phyloP scores from a whole-genome alignment of 1,140 invertebrate species.

The Pemphigus obesinymphae region DNA sequence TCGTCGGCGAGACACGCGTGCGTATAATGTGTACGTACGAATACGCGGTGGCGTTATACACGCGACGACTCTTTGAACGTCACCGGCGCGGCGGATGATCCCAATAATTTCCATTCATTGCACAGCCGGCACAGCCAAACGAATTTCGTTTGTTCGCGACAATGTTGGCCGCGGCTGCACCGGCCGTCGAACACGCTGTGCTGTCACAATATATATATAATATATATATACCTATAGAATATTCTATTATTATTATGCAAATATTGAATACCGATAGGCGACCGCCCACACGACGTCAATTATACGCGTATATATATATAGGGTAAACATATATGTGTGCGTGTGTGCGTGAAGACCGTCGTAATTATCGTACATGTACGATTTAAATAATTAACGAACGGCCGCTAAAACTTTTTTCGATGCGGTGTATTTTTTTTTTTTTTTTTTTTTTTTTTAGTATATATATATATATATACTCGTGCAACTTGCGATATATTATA shows the following conservation, averaged over 20 bases:
- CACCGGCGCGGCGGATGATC: not conserved
- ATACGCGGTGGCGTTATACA: not conserved
- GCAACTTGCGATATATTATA: not conserved
- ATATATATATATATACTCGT: not conserved
- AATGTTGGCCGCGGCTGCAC: too few species aligned
- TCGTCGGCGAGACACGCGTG: not conserved
- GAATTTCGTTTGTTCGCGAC: not conserved
- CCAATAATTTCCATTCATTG: not conserved
- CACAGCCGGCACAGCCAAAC: conserved; percentile 2
- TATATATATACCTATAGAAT: not conserved
- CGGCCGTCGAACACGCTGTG: too few species aligned
- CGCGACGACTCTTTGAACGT: not conserved
- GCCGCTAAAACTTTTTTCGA: not conserved
- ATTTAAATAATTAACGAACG: conserved; percentile 10
- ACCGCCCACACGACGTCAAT: not conserved
- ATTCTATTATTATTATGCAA: not conserved
- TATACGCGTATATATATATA: not conserved
- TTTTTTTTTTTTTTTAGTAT: too few species aligned
- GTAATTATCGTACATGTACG: not conserved
- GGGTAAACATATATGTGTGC: too few species aligned
- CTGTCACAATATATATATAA: not conserved
- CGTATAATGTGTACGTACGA: not conserved
- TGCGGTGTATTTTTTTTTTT: too few species aligned
- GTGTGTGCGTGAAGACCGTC: not conserved
- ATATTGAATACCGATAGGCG: not conserved